Evolutionary conservation across 2,113 vertebrate species (phyloP).

Genomic region (Antechinus flavipes): DNA sequence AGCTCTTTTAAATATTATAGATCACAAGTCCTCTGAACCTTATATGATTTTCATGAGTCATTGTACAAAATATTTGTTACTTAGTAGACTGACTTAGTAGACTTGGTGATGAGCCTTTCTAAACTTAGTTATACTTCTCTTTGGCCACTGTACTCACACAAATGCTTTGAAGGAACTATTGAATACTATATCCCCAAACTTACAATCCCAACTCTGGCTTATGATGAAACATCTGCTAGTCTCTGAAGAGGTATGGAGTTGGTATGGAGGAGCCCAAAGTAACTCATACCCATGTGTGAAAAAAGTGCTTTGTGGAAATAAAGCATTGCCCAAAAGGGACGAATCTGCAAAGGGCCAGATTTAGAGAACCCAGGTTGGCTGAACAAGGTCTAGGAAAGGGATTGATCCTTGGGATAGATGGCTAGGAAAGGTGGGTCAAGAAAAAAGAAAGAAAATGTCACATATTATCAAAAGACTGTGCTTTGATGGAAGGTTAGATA

Average conservation of each 20-base stretch:
- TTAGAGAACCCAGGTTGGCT: background rate
- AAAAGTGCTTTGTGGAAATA: background rate
- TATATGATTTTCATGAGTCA: background rate
- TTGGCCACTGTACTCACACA: background rate
- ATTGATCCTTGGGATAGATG: background rate
- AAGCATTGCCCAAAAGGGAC: background rate
- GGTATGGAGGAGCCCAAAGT: background rate
- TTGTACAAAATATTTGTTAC: background rate
- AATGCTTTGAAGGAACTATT: too few relatives aligned
- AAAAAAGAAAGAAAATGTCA: background rate
- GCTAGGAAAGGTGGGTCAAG: background rate
- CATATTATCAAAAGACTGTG: background rate
- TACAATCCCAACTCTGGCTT: too few relatives aligned
- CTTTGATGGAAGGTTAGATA: background rate
- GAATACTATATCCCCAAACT: too few relatives aligned
- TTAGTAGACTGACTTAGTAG: background rate
- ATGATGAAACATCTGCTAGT: background rate
- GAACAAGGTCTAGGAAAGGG: background rate
- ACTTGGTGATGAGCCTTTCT: background rate
- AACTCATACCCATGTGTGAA: background rate
- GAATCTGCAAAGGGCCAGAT: background rate
- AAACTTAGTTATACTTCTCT: background rate
- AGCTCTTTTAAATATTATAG: background rate
- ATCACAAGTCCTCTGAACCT: background rate
- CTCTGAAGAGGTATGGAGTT: background rate